Evolutionary conservation across 1,140 invertebrate genomes (phyloP).

Genomic region (Papilio polyxenes): DNA sequence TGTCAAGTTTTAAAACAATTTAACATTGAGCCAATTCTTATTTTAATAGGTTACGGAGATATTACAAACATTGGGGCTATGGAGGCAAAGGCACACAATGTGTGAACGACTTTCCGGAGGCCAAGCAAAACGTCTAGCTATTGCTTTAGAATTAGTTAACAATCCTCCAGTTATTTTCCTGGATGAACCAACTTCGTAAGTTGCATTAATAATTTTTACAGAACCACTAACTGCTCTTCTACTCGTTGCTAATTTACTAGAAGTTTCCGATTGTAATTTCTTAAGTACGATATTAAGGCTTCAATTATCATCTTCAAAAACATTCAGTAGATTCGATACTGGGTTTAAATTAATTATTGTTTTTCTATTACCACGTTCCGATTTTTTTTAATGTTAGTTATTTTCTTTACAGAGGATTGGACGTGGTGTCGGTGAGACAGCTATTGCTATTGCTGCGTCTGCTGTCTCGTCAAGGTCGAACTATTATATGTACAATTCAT

Average conservation of each 20-base stretch:
- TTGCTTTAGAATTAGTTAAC: slow-evolving; percentile 91
- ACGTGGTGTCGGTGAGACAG: slow-evolving; percentile 87
- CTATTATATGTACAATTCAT: slow-evolving; percentile 92
- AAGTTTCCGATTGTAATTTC: no score
- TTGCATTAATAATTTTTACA: slow-evolving; percentile 39
- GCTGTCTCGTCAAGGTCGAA: slow-evolving; percentile 85
- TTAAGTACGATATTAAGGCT: no score
- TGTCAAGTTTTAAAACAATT: neutral
- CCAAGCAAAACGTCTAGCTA: slow-evolving; percentile 91
- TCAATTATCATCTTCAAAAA: neutral
- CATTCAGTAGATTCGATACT: no score
- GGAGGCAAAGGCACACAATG: slow-evolving; percentile 84
- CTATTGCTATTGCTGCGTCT: slow-evolving; percentile 82
- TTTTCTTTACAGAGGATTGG: slow-evolving; percentile 84
- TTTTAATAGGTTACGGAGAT: slow-evolving; percentile 84
- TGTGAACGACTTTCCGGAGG: slow-evolving; percentile 90
- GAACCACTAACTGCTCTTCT: neutral
- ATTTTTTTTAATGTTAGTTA: neutral
- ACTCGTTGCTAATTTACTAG: no score
- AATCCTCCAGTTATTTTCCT: slow-evolving; percentile 96
- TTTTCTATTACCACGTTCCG: no score
- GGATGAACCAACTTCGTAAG: slow-evolving; percentile 96
- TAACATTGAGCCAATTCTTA: neutral
- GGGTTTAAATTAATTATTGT: no score
- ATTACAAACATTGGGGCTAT: slow-evolving; percentile 86